Base-by-base conservation (phyloP, 2,888 invertebrate genomes). In the Caenorhabditis angaria region DNA sequence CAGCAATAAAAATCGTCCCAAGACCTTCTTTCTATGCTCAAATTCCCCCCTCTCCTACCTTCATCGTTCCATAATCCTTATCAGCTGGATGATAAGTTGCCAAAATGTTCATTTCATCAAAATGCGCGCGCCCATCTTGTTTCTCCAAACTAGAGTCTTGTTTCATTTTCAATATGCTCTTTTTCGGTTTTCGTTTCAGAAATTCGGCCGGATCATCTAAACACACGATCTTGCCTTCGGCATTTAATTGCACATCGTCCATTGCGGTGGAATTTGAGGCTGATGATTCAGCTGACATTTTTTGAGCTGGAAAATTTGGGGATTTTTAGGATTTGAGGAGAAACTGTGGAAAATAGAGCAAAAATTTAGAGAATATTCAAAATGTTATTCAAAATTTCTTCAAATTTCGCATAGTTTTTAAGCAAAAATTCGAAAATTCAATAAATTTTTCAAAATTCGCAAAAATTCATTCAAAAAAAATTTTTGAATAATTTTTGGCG, bases 1-100 rank as follows among this genome's bases (percentile, higher is more conserved):
- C n/a, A n/a, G n/a, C n/a, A n/a, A n/a, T n/a, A n/a, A n/a, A n/a
- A n/a, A n/a, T n/a, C n/a, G n/a, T n/a, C n/a, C n/a, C n/a, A n/a
- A n/a, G n/a, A n/a, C n/a, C n/a, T n/a, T n/a, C n/a, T n/a, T n/a
- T n/a, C n/a, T n/a, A n/a, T n/a, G n/a, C n/a, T n/a, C n/a, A n/a
- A n/a, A n/a, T n/a, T n/a, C n/a, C n/a, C n/a, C n/a, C 10, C 41
- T 14, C 10, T 18, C 41, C 3, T 32, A 90, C 90, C 86, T 97
- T 99, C 96, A 97, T 97, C 88, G 95, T 95, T 10, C 99, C 99
- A 89, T 99, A 99, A 89, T 97, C 97, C 90, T 99, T 99, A 88
- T 95, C 95, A 25, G 93, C 91, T 51, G 99, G 99, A 90, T 99
- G 99, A 87, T 95, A 92, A 0, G 99, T 99, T 81, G 95, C 96